Conservation (phyloP, 2,888 invertebrate genomes). For the Helicoverpa assulta region DNA sequence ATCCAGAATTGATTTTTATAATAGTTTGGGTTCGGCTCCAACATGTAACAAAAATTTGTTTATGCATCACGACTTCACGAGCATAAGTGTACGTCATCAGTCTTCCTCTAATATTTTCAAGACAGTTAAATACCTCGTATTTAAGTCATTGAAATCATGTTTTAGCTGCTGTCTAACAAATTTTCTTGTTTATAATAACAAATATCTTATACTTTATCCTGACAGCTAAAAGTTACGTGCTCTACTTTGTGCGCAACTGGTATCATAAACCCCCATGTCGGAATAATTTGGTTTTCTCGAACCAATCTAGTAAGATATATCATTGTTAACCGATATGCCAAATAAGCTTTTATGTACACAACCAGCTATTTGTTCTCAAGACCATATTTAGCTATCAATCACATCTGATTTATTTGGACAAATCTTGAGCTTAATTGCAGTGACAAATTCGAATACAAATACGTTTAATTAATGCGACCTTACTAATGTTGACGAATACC, state of each 20-base stretch:
- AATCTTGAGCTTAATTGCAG: conserved; percentile 53
- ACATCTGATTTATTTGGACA: conserved; percentile 56
- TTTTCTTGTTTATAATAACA: conserved; percentile 44
- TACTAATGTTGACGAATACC: conserved; percentile 7
- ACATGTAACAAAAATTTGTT: conserved; percentile 28
- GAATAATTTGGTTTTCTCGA: conserved; percentile 48
- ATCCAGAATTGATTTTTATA: conserved; percentile 20
- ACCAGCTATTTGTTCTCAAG: conserved; percentile 49
- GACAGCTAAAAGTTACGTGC: conserved; percentile 49
- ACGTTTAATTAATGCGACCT: conserved; percentile 36
- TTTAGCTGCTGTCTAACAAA: conserved; percentile 50
- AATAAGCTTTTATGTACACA: conserved; percentile 47
- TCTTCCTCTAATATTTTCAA: conserved; percentile 25
- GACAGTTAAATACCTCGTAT: conserved; percentile 26
- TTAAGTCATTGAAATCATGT: conserved; percentile 32
- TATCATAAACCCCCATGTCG: conserved; percentile 53
- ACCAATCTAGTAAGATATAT: conserved; percentile 45
- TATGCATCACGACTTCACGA: conserved; percentile 28
- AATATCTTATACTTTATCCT: conserved; percentile 54
- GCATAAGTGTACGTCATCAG: conserved; percentile 20
- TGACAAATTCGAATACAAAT: conserved; percentile 46
- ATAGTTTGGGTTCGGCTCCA: conserved; percentile 30
- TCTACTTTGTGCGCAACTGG: conserved; percentile 50
- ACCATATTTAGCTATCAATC: conserved; percentile 62
- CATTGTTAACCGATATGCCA: conserved; percentile 51